phyloP scores from a whole-genome alignment of 2,113 vertebrate genomes.

The Ptilorrhoa leucosticta region DNA sequence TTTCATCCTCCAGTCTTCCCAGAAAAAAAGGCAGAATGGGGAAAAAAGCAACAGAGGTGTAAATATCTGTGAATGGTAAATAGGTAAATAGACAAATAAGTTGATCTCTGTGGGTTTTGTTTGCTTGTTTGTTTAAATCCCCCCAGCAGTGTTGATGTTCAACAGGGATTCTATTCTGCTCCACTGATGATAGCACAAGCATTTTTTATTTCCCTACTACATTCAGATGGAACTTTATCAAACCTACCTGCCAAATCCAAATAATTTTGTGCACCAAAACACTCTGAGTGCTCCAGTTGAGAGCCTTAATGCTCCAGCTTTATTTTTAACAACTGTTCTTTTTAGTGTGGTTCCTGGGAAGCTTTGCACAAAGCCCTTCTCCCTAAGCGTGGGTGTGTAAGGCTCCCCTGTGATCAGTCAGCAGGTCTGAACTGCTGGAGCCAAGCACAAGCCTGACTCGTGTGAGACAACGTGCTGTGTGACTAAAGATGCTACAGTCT shows the following conservation, averaged over 20 bases:
- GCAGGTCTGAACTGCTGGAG: neutral
- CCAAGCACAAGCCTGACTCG: neutral
- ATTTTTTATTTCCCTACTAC: accelerated
- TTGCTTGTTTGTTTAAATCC: neutral
- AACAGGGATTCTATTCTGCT: neutral
- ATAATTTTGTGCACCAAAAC: neutral
- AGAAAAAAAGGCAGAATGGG: neutral
- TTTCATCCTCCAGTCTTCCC: neutral
- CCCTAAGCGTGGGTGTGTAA: neutral
- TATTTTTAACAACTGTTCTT: neutral
- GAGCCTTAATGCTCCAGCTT: neutral
- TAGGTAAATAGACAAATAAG: no score
- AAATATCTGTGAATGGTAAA: neutral
- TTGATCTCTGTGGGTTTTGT: neutral
- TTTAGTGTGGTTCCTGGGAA: neutral
- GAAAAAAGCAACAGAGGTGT: neutral
- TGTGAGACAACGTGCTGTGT: neutral
- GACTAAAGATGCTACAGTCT: neutral
- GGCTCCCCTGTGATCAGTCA: neutral
- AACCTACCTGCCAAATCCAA: neutral
- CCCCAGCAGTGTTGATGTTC: neutral
- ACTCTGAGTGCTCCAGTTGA: neutral
- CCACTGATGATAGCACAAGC: neutral
- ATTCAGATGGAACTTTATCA: neutral
- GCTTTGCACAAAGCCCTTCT: neutral